Evolutionary conservation across 1,140 invertebrate genomes (phyloP).

Genomic region (Scylla paramamosain): DNA sequence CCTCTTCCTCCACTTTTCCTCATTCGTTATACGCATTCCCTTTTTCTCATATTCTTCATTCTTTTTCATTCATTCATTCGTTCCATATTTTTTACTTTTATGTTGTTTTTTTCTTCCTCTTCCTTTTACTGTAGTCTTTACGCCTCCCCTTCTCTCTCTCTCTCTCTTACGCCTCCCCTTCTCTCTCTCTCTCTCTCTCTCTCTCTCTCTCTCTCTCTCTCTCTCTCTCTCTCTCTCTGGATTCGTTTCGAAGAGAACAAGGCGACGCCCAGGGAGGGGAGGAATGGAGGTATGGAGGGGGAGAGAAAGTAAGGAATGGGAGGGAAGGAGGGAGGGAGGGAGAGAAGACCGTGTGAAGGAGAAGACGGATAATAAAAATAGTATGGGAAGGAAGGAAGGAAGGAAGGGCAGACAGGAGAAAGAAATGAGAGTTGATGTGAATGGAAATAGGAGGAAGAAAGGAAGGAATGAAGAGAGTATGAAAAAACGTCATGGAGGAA

Average conservation of each 20-base stretch:
- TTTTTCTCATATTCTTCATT: background rate
- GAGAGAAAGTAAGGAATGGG: background rate
- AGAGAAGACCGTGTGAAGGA: background rate
- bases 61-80: background rate
- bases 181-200: slow-evolving; percentile 34
- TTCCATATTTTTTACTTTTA: background rate
- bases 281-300: background rate
- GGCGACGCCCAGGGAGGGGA: background rate
- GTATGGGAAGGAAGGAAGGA: background rate
- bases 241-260: background rate
- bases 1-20: no score
- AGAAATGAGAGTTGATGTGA: background rate
- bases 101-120: no score
- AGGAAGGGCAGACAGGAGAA: background rate
- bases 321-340: background rate
- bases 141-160: background rate
- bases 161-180: background rate
- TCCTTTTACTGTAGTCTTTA: background rate
- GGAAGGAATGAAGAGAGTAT: background rate
- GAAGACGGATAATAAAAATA: background rate
- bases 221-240: background rate
- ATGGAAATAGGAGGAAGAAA: background rate
- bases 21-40: no score
- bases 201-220: slow-evolving; percentile 32
- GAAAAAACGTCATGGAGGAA: background rate